Percentiles rank a stretch among this genome's conserved stretches.
These are phyloP conservation scores for Carterocephalus palaemon DNA, from an alignment of 2,888 invertebrate genomes.

Conservation along the genomic window DNA sequence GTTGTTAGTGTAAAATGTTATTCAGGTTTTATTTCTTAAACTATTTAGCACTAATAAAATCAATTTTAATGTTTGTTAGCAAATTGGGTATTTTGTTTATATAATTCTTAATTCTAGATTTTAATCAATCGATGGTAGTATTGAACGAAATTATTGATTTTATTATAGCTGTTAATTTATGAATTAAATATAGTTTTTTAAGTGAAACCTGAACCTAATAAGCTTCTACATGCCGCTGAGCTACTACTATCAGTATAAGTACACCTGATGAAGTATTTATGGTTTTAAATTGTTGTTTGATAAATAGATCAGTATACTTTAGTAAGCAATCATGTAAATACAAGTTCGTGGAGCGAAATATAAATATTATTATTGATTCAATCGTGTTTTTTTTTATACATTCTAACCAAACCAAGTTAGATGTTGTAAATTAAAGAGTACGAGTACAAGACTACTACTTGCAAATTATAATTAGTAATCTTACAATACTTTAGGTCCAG, in stretches of 20 bases:
- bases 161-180: slow-evolving; percentile 4
- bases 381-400: slow-evolving; percentile 30
- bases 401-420: not conserved
- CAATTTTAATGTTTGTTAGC: too few species aligned
- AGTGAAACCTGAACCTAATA: slow-evolving; percentile 31
- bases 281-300: slow-evolving; percentile 65
- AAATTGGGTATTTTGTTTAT: too few species aligned
- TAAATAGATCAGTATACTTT: slow-evolving; percentile 60
- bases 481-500: too few species aligned
- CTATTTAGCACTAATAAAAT: slow-evolving; percentile 10
- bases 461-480: too few species aligned
- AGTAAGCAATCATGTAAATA: slow-evolving; percentile 75
- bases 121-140: slow-evolving; percentile 2
- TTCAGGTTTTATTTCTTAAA: slow-evolving; percentile 24
- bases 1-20: slow-evolving; percentile 26
- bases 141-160: not conserved
- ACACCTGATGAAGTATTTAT: slow-evolving; percentile 60
- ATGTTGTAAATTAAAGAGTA: too few species aligned
- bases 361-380: slow-evolving; percentile 62
- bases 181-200: slow-evolving; percentile 18
- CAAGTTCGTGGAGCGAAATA: slow-evolving; percentile 73
- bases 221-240: slow-evolving; percentile 45
- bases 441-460: too few species aligned
- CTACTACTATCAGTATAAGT: slow-evolving; percentile 59
- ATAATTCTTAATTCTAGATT: too few species aligned